A percentile compares a stretch with the other conserved stretches of the same genome.
Conservation (phyloP, 37 sponge, comb jelly and placozoan species). For the Theonella swinhoei region DNA sequence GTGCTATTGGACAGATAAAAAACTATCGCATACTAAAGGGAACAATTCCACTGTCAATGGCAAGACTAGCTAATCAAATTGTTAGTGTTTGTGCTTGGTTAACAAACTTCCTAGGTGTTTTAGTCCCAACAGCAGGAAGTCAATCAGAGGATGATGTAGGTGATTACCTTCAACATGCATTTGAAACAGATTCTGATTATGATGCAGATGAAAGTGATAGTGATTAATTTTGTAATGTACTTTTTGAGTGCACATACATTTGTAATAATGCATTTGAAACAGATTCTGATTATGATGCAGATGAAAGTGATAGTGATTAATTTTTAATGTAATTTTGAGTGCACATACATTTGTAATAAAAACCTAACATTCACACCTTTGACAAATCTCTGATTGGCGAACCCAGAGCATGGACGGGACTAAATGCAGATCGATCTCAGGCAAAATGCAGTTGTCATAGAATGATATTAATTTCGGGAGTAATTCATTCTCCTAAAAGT, state of each 20-base stretch:
- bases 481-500: constrained; percentile 19
- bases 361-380: too few species aligned
- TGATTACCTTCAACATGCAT: constrained; percentile 8
- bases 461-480: constrained; percentile 35
- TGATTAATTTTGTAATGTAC: background rate
- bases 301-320: background rate
- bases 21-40: constrained; percentile 37
- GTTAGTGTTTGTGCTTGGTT: constrained; percentile 44
- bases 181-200: constrained; percentile 4
- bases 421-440: constrained; percentile 52
- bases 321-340: too few species aligned
- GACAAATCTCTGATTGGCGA: constrained; percentile 36
- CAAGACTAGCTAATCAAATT: constrained; percentile 28
- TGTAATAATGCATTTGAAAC: too few species aligned
- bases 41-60: constrained; percentile 32
- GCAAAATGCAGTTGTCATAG: constrained; percentile 45
- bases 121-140: background rate
- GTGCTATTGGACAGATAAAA: constrained; percentile 48
- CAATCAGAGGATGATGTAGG: background rate
- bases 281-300: background rate
- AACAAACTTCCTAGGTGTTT: constrained; percentile 42
- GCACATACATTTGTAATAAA: too few species aligned
- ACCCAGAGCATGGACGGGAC: constrained; percentile 49
- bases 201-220: constrained; percentile 1
- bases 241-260: background rate